Evolutionary conservation across 2,797 vertebrate genomes (phyloP).

Genomic region (Trichosurus vulpecula): DNA sequence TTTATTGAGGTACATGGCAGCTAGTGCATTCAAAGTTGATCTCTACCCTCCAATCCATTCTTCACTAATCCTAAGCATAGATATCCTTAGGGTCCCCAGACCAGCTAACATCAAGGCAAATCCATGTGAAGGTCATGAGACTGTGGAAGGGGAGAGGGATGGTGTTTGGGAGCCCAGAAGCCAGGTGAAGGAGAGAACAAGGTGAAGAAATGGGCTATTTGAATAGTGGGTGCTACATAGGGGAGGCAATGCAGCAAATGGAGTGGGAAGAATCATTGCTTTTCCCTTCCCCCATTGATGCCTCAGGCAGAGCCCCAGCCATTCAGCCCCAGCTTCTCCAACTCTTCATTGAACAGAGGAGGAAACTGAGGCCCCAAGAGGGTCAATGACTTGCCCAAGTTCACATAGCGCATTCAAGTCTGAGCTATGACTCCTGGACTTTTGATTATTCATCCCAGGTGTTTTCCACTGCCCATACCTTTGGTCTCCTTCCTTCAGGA

Average conservation of each 20-base stretch:
- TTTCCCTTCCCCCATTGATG: too few species aligned
- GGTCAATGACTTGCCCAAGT: neutral
- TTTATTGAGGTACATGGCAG: neutral
- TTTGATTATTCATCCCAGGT: neutral
- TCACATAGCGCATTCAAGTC: neutral
- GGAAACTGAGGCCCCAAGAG: neutral
- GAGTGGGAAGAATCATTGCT: too few species aligned
- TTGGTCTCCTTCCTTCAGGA: neutral
- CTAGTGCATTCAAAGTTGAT: neutral
- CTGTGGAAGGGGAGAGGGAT: too few species aligned
- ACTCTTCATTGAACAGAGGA: neutral
- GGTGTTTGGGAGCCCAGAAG: too few species aligned
- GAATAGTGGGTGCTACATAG: too few species aligned
- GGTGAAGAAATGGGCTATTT: too few species aligned
- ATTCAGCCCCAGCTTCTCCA: too few species aligned
- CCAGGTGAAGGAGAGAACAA: too few species aligned
- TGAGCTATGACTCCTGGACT: neutral
- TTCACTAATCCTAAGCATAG: neutral
- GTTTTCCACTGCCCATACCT: neutral
- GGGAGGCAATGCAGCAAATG: too few species aligned
- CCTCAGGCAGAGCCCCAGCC: too few species aligned
- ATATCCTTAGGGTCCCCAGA: neutral
- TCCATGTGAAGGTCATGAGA: too few species aligned
- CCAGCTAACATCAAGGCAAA: too few species aligned
- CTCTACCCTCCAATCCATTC: neutral